These are phyloP conservation scores for Geococcyx californianus DNA, from an alignment of 2,113 vertebrate species.

Conservation along the genomic window DNA sequence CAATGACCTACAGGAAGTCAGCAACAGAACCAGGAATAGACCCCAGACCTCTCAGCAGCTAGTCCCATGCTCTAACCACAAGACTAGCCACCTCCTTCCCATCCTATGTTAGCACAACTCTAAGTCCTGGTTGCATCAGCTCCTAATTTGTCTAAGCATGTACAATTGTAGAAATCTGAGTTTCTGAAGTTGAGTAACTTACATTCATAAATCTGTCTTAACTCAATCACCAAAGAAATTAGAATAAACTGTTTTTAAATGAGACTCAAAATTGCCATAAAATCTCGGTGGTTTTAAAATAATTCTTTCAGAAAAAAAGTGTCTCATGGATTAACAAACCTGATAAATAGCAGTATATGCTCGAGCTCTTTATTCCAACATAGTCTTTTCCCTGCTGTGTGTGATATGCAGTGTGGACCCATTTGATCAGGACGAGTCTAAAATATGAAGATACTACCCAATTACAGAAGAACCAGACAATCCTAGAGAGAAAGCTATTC, in stretches of 20 bases:
- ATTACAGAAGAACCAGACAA: neutral
- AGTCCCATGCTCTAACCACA: slow-evolving; percentile 64
- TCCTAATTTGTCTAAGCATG: neutral
- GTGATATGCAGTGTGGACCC: neutral
- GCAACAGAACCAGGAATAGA: slow-evolving; percentile 48
- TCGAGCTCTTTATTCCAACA: neutral
- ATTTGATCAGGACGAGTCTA: neutral
- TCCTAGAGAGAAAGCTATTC: neutral
- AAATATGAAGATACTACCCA: neutral
- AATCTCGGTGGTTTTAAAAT: neutral
- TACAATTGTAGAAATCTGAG: neutral
- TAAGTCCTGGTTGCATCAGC: slow-evolving; percentile 28
- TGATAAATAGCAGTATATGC: neutral
- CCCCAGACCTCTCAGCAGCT: slow-evolving; percentile 42
- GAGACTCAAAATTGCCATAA: neutral
- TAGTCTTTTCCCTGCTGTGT: neutral
- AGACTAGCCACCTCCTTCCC: slow-evolving; percentile 29
- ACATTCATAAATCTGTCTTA: neutral
- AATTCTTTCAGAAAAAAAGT: neutral
- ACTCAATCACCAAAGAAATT: neutral
- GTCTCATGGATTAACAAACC: neutral
- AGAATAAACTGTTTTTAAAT: neutral
- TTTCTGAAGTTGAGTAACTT: neutral
- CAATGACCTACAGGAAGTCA: slow-evolving; percentile 42
- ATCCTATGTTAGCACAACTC: slow-evolving; percentile 30